Conservation (phyloP, 2,888 invertebrate species). For the Eupithecia pulchellata region DNA sequence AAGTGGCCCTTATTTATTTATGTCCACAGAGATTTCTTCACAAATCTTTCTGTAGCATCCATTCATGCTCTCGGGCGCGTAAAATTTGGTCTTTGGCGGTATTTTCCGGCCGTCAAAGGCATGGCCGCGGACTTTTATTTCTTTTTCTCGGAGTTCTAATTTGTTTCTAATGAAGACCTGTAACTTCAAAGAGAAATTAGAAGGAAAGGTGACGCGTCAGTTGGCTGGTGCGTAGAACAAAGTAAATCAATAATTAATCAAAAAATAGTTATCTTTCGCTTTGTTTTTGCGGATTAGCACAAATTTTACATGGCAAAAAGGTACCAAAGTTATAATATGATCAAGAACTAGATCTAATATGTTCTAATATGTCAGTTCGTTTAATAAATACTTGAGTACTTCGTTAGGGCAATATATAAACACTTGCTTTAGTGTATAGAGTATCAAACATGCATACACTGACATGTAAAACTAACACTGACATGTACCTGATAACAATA, state of each 20-base stretch:
- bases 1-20: slow-evolving; percentile 7
- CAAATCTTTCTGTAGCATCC: slow-evolving; percentile 47
- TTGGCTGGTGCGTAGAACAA: neutral
- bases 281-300: too few relatives aligned
- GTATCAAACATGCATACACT: too few relatives aligned
- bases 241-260: neutral
- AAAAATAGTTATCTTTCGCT: too few relatives aligned
- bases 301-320: too few relatives aligned
- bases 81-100: slow-evolving; percentile 49
- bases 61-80: slow-evolving; percentile 48
- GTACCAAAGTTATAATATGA: too few relatives aligned
- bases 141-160: slow-evolving; percentile 24
- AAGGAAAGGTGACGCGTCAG: neutral
- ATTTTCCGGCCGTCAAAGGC: slow-evolving; percentile 40
- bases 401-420: too few relatives aligned
- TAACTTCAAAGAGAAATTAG: neutral
- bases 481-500: too few relatives aligned
- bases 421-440: too few relatives aligned
- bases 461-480: too few relatives aligned
- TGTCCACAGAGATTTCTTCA: neutral
- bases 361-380: too few relatives aligned
- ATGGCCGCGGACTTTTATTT: slow-evolving; percentile 23
- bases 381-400: too few relatives aligned
- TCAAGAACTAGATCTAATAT: too few relatives aligned
- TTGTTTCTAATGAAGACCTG: slow-evolving; percentile 14